Evolutionary conservation across 2,113 vertebrate genomes (phyloP).

Genomic region (Aegithalos caudatus): DNA sequence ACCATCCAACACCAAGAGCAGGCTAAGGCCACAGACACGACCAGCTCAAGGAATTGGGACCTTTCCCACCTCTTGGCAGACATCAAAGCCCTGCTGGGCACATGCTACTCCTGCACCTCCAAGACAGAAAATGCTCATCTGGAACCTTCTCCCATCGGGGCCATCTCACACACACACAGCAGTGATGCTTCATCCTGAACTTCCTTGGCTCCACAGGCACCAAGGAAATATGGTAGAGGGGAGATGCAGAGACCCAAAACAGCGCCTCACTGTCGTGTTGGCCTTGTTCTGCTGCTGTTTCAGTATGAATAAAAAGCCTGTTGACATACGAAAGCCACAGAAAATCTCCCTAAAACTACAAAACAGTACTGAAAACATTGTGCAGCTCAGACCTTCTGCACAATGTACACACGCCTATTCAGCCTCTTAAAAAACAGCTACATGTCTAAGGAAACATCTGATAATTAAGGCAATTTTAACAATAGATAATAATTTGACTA

Average conservation of each 20-base stretch:
- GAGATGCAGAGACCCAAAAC: background rate
- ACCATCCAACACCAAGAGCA: background rate
- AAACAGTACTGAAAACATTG: slow-evolving; percentile 39
- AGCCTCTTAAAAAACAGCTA: slow-evolving; percentile 54
- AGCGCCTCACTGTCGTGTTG: accelerated
- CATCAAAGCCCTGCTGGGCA: background rate
- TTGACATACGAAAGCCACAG: slow-evolving; percentile 52
- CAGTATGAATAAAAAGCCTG: slow-evolving; percentile 24
- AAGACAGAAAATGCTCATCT: background rate
- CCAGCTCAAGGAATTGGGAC: background rate
- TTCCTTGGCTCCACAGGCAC: background rate
- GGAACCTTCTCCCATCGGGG: background rate
- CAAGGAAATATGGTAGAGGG: accelerated
- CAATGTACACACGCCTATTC: slow-evolving; percentile 45
- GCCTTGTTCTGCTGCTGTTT: background rate
- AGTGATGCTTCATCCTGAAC: background rate
- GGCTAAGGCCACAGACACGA: background rate
- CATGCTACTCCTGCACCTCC: background rate
- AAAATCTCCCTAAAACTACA: slow-evolving; percentile 64
- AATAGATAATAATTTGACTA: slow-evolving; percentile 80
- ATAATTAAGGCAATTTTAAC: slow-evolving; percentile 78
- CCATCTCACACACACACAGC: background rate
- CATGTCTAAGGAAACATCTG: slow-evolving; percentile 70
- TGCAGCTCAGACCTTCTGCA: slow-evolving; percentile 23
- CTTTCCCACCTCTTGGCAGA: background rate